Evolutionary conservation across 1,140 invertebrate genomes (phyloP).

Genomic region (Drosophila sproati): DNA sequence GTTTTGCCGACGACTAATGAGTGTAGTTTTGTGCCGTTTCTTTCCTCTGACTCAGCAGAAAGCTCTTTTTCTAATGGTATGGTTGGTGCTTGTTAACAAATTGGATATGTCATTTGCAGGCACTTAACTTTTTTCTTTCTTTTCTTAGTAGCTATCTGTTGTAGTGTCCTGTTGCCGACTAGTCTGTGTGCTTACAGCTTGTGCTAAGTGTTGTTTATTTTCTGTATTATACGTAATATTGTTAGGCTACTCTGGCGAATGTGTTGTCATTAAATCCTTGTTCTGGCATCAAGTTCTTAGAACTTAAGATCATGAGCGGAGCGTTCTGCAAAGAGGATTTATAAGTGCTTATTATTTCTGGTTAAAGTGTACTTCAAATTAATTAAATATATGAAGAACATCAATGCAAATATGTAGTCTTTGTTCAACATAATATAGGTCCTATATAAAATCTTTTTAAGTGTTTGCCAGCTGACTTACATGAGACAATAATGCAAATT

Average conservation of each 20-base stretch:
- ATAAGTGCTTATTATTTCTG: too few relatives aligned
- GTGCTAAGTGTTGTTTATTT: slow-evolving; percentile 2
- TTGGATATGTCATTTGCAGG: slow-evolving; percentile 65
- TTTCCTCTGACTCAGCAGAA: background rate
- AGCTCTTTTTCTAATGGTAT: slow-evolving; percentile 3
- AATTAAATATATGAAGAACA: too few relatives aligned
- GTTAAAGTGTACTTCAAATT: too few relatives aligned
- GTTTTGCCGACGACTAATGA: slow-evolving; percentile 49
- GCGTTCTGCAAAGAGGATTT: background rate
- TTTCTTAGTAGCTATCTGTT: background rate
- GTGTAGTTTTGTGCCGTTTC: slow-evolving; percentile 35
- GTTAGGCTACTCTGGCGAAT: background rate
- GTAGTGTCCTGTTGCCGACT: background rate
- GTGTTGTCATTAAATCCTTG: background rate
- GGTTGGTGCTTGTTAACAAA: slow-evolving; percentile 38
- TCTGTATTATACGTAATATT: background rate
- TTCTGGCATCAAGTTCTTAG: background rate
- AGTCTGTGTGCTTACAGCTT: background rate
- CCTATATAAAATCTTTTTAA: background rate
- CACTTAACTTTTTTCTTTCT: slow-evolving; percentile 33
- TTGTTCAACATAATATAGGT: too few relatives aligned
- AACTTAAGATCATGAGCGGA: background rate
- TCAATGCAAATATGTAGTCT: too few relatives aligned
- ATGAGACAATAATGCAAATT: slow-evolving; percentile 32
- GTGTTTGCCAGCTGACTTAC: slow-evolving; percentile 4